Evolutionary conservation across 2,888 invertebrate species (phyloP).

Genomic region (Chalcosyrphus nemorum): DNA sequence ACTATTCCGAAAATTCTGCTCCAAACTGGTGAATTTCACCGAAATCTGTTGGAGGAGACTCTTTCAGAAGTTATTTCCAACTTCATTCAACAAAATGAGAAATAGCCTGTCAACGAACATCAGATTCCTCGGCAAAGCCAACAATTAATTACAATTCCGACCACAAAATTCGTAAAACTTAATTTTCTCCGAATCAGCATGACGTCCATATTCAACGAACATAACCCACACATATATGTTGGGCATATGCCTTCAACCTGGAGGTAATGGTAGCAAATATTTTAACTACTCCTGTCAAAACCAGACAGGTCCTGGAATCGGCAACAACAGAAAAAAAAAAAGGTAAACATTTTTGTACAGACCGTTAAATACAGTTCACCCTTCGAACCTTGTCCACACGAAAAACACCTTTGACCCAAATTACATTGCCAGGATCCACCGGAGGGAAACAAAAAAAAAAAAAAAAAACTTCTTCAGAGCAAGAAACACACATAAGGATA

Average conservation of each 20-base stretch:
- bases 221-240: not conserved
- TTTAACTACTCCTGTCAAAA: conserved; percentile 1
- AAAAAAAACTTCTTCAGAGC: not conserved
- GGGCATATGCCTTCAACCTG: not conserved
- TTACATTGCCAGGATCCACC: not conserved
- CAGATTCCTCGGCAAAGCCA: not conserved
- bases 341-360: not conserved
- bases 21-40: too few relatives aligned
- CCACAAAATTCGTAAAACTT: not conserved
- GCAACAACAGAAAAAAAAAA: not conserved
- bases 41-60: too few relatives aligned
- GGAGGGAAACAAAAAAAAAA: not conserved
- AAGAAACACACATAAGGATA: not conserved
- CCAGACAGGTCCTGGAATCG: not conserved
- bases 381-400: not conserved
- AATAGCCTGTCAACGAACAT: not conserved
- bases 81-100: not conserved
- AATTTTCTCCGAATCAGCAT: not conserved
- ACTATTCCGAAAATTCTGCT: too few relatives aligned
- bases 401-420: conserved; percentile 14
- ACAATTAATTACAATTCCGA: not conserved
- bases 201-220: not conserved
- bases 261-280: not conserved
- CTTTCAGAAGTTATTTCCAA: too few relatives aligned
- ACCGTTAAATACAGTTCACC: not conserved